A percentile compares a stretch with the other conserved stretches of the same genome.
Conservation (phyloP, 2,888 invertebrate genomes). For the Clepsis dumicolana region DNA sequence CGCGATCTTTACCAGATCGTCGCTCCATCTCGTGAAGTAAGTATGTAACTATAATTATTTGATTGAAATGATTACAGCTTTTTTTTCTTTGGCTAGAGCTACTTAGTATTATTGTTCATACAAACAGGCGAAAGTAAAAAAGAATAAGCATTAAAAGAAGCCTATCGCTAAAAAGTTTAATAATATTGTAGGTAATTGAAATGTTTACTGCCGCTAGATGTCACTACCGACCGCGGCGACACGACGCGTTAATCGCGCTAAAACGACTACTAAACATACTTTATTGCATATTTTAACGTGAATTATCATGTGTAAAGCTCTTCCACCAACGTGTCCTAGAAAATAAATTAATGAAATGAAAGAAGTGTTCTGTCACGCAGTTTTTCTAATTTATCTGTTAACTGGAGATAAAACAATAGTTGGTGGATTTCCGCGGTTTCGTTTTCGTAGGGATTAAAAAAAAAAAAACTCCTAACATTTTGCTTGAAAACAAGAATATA, state of each 20-base stretch:
- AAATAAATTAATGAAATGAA: neutral
- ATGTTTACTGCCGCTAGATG: slow-evolving; percentile 16
- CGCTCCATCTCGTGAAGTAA: no score
- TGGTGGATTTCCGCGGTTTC: neutral
- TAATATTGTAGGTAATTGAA: slow-evolving; percentile 8
- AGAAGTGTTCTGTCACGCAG: neutral
- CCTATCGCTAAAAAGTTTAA: neutral
- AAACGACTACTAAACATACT: slow-evolving; percentile 17
- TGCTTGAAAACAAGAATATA: no score
- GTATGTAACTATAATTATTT: no score
- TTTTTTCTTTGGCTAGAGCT: no score
- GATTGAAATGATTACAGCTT: no score
- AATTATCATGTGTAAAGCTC: slow-evolving; percentile 26
- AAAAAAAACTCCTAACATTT: no score
- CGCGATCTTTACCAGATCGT: no score
- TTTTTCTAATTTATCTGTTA: neutral
- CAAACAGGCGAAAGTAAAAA: neutral
- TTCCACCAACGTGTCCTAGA: slow-evolving; percentile 12
- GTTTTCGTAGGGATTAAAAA: no score
- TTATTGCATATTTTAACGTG: slow-evolving; percentile 28
- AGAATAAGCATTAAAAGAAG: neutral
- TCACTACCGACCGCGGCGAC: neutral
- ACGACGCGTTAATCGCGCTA: slow-evolving; percentile 11
- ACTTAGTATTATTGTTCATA: no score
- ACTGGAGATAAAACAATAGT: neutral